phyloP scores from a whole-genome alignment of 2,888 invertebrate species.

The Gortyna flavago region DNA sequence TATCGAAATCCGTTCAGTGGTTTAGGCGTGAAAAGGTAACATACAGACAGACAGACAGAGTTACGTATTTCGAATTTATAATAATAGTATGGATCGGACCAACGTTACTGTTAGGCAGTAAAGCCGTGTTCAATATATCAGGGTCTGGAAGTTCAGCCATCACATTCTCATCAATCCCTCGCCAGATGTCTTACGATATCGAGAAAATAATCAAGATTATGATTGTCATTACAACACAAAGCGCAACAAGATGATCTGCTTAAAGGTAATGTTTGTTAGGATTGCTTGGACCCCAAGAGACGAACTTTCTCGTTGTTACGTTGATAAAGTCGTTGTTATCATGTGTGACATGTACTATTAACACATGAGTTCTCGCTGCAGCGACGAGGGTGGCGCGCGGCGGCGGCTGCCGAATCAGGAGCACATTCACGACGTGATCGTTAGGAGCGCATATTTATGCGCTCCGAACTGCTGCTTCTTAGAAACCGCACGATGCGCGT shows the following conservation, averaged over 20 bases:
- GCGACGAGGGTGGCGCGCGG: not conserved
- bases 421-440: constrained; percentile 32
- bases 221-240: not conserved
- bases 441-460: constrained; percentile 33
- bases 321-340: not conserved
- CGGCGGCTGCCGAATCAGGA: constrained; percentile 9
- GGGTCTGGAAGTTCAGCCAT: not conserved
- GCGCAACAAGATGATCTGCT: not conserved
- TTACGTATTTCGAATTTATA: no score
- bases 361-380: not conserved
- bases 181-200: not conserved
- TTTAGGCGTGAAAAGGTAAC: no score
- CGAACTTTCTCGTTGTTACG: no score
- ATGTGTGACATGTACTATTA: not conserved
- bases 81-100: no score
- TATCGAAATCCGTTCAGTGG: no score
- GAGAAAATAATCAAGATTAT: not conserved
- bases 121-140: not conserved
- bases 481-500: constrained; percentile 16
- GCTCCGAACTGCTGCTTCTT: constrained; percentile 38
- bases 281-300: not conserved
- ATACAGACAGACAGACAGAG: no score
- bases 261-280: not conserved
- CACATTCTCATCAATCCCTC: not conserved
- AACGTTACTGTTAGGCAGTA: not conserved